Conservation (phyloP, 2,888 invertebrate species). For the Trachelus iudaicus region DNA sequence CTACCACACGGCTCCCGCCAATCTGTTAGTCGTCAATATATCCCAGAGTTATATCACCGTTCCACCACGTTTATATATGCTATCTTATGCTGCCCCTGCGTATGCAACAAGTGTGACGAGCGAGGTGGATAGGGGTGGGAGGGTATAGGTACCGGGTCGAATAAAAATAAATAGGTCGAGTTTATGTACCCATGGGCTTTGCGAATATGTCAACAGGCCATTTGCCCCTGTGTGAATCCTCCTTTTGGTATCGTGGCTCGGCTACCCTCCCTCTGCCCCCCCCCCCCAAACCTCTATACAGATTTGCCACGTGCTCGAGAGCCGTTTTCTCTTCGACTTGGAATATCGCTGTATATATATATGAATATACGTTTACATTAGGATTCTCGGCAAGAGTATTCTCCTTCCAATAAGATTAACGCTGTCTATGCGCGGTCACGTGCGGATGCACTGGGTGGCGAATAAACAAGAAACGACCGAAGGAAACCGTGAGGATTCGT, state of each 20-base stretch:
- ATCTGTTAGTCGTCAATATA: conserved; percentile 1
- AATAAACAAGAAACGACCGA: background rate
- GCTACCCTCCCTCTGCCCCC: background rate
- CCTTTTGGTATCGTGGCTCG: background rate
- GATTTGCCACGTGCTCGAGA: background rate
- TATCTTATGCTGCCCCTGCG: background rate
- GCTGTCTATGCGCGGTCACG: background rate
- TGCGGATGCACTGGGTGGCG: background rate
- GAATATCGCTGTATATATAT: background rate
- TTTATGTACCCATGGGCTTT: conserved; percentile 41
- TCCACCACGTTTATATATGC: background rate
- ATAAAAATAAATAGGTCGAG: conserved; percentile 43
- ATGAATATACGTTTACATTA: background rate
- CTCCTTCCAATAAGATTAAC: background rate
- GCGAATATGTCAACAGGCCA: conserved; percentile 35
- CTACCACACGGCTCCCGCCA: background rate
- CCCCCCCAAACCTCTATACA: background rate
- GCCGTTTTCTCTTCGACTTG: background rate
- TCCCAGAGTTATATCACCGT: background rate
- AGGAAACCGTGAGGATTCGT: background rate
- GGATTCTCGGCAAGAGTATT: background rate
- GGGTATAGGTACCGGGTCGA: background rate
- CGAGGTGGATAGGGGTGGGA: conserved; percentile 3
- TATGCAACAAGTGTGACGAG: conserved; percentile 46
- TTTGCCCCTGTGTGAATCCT: background rate